phyloP scores from a whole-genome alignment of 1,140 invertebrate species.

The Euschistus heros region DNA sequence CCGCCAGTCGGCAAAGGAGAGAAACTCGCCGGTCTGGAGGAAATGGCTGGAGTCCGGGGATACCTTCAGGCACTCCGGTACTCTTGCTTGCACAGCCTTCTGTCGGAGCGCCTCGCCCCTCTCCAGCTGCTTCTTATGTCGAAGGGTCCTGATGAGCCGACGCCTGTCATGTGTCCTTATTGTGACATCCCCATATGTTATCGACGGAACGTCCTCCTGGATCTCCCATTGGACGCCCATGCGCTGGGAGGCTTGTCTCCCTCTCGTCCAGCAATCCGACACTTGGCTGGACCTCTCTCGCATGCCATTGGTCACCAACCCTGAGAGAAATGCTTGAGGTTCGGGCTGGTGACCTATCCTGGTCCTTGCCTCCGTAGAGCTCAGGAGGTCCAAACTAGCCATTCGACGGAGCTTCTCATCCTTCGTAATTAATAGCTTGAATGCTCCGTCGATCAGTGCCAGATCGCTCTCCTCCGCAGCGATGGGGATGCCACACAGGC shows the following conservation, averaged over 20 bases:
- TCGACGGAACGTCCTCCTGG: background rate
- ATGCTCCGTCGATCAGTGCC: background rate
- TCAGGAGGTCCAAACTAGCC: too few species aligned
- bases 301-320: too few species aligned
- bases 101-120: background rate
- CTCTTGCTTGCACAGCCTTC: constrained; percentile 24
- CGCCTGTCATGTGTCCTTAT: background rate
- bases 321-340: too few species aligned
- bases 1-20: constrained; percentile 31
- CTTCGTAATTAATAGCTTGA: background rate
- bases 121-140: background rate
- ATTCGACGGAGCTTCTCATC: background rate
- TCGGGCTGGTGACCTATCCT: too few species aligned
- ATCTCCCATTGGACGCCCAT: background rate
- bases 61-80: background rate
- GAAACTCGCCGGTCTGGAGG: constrained; percentile 20
- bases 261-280: too few species aligned
- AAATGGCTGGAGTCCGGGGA: too few species aligned
- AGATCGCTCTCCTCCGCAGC: constrained; percentile 1
- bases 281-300: too few species aligned
- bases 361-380: too few species aligned
- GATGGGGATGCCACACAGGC: background rate
- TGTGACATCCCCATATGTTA: background rate
- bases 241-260: background rate
- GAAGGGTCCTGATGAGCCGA: background rate